A percentile compares a stretch with the other conserved stretches of the same genome.
phyloP scores from a whole-genome alignment of 2,888 invertebrate genomes.

The Carabus problematicus region DNA sequence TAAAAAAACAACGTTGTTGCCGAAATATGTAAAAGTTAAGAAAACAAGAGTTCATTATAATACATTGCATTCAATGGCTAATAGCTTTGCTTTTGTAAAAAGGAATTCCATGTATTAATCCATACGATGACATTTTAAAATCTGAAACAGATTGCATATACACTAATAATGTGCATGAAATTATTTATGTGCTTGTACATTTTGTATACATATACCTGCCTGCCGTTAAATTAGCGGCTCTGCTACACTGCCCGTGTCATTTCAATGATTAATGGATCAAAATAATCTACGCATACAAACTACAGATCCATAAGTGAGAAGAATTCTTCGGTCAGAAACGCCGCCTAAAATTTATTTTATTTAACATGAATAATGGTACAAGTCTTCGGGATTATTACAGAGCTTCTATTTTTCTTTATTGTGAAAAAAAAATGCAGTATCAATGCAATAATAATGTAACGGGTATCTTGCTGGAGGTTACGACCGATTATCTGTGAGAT shows the following conservation, averaged over 20 bases:
- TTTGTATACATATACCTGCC: background rate
- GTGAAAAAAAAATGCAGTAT: constrained; percentile 1
- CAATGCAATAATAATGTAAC: background rate
- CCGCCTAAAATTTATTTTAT: too few species aligned
- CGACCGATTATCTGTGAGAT: too few species aligned
- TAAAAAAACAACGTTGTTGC: too few species aligned
- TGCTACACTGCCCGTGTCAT: constrained; percentile 13
- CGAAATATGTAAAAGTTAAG: too few species aligned
- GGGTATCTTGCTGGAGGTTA: too few species aligned
- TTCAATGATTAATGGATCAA: constrained; percentile 6
- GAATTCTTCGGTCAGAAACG: too few species aligned
- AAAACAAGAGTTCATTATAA: too few species aligned
- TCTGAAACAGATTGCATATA: background rate
- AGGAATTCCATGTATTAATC: too few species aligned
- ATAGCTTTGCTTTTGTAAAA: too few species aligned
- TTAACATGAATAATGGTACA: background rate
- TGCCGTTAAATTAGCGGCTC: background rate
- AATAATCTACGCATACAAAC: background rate
- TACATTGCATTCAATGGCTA: too few species aligned
- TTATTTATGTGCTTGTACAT: background rate
- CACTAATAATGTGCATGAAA: constrained; percentile 5
- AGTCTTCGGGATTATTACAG: background rate
- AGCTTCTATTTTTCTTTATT: background rate
- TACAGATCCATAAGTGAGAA: too few species aligned
- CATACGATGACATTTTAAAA: background rate